phyloP scores from a whole-genome alignment of 1,140 invertebrate genomes.

The Bombus breviceps region DNA sequence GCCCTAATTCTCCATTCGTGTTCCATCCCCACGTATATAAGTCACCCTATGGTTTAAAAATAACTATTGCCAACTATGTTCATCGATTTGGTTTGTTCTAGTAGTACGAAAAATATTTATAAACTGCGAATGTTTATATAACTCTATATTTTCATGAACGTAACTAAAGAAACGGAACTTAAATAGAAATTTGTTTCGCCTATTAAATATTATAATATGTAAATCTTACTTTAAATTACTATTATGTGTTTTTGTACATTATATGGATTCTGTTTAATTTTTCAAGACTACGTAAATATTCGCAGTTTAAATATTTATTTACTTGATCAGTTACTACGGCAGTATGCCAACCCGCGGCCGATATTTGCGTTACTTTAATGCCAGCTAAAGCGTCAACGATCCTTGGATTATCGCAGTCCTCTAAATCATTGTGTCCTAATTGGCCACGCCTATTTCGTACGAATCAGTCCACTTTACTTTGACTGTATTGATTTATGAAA shows the following conservation, averaged over 20 bases:
- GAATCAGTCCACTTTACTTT: conserved; percentile 44
- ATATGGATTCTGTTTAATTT: no score
- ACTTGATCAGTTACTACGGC: conserved; percentile 86
- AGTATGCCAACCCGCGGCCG: conserved; percentile 93
- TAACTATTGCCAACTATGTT: not conserved
- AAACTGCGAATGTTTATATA: not conserved
- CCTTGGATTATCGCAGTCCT: conserved; percentile 85
- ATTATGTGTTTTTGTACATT: not conserved
- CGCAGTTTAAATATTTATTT: not conserved
- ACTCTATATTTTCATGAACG: not conserved
- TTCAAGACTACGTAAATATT: not conserved
- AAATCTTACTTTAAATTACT: not conserved
- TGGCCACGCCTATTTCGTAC: conserved; percentile 88
- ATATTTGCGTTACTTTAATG: conserved; percentile 86
- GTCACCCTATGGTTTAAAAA: conserved; percentile 84
- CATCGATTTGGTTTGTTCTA: not conserved
- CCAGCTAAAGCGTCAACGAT: conserved; percentile 89
- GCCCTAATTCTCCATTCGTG: conserved; percentile 91
- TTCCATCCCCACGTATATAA: conserved; percentile 97
- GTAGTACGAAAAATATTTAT: not conserved
- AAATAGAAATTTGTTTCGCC: not conserved
- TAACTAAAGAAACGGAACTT: no score
- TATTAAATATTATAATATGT: not conserved
- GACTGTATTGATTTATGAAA: not conserved
- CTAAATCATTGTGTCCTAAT: conserved; percentile 89